These are phyloP conservation scores for Leptobrachium ailaonicum DNA, from an alignment of 2,113 vertebrate species.

Conservation along the genomic window DNA sequence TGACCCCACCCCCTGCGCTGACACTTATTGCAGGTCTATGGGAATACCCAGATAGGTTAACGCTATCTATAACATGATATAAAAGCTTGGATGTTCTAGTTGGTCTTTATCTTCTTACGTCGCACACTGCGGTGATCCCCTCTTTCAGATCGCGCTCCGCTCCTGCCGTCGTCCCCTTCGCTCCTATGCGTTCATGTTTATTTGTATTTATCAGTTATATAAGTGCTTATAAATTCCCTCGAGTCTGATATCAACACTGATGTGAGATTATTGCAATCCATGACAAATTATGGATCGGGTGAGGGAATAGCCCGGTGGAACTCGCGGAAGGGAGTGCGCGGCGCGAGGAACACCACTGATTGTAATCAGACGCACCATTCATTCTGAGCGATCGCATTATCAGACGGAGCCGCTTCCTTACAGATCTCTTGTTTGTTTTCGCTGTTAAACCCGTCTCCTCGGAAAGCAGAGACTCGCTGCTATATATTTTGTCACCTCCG, in stretches of 20 bases:
- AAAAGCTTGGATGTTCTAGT: no score
- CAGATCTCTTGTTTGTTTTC: not conserved
- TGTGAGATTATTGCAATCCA: constrained; percentile 9
- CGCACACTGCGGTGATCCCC: no score
- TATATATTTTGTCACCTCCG: not conserved
- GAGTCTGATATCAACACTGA: constrained; percentile 1
- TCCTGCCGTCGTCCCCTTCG: no score
- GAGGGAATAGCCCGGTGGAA: constrained; percentile 21
- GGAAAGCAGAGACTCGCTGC: not conserved
- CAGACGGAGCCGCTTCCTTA: not conserved
- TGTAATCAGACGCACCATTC: constrained; percentile 40
- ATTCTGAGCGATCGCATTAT: constrained; percentile 35
- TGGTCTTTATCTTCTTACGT: no score
- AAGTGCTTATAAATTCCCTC: constrained; percentile 22
- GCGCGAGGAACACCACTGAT: constrained; percentile 20
- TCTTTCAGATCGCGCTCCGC: no score
- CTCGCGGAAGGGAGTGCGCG: constrained; percentile 7
- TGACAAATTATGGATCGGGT: constrained; percentile 40
- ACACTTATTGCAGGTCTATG: no score
- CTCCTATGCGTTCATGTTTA: not conserved
- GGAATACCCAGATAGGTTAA: no score
- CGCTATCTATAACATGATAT: no score
- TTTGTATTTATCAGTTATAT: constrained; percentile 23
- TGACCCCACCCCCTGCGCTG: no score
- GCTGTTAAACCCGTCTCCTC: not conserved